Percentiles rank a stretch among this genome's conserved stretches.
Evolutionary conservation across 2,888 invertebrate genomes (phyloP).

Genomic region (Suillia variegata): DNA sequence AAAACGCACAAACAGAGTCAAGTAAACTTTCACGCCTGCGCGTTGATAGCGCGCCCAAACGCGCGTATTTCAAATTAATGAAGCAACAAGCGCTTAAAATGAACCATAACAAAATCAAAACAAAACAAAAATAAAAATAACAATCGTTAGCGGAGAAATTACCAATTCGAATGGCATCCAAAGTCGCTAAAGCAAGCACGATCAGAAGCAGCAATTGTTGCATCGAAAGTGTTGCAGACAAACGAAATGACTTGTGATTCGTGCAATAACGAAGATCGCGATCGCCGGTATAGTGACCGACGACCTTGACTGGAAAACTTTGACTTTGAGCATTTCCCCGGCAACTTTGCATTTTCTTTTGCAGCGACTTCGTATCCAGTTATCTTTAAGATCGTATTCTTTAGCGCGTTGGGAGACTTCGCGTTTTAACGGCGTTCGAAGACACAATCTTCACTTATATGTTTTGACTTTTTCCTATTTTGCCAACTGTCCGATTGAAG

Average conservation of each 20-base stretch:
- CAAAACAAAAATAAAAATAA: conserved; percentile 16
- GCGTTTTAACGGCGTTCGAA: conserved; percentile 7
- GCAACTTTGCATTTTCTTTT: conserved; percentile 26
- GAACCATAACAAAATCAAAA: conserved; percentile 21
- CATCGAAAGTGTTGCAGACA: conserved; percentile 23
- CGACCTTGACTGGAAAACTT: conserved; percentile 56
- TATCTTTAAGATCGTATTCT: background rate
- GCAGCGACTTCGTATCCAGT: background rate
- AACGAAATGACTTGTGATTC: conserved; percentile 11
- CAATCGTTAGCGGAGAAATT: conserved; percentile 40
- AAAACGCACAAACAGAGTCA: conserved; percentile 37
- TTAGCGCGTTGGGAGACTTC: background rate
- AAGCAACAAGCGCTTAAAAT: background rate
- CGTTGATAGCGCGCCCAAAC: conserved; percentile 1
- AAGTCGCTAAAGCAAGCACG: conserved; percentile 27
- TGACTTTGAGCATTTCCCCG: conserved; percentile 17
- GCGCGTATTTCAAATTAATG: background rate
- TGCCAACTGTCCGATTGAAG: conserved; percentile 23
- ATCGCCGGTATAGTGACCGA: conserved; percentile 33
- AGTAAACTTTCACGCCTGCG: conserved; percentile 48
- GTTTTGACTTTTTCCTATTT: conserved; percentile 29
- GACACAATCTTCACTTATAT: conserved; percentile 39
- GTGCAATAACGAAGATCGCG: conserved; percentile 11
- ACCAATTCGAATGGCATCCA: conserved; percentile 44
- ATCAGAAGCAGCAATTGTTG: conserved; percentile 25